Evolutionary conservation across 2,797 vertebrate genomes (phyloP).

Genomic region (Sebastes hubbsi): DNA sequence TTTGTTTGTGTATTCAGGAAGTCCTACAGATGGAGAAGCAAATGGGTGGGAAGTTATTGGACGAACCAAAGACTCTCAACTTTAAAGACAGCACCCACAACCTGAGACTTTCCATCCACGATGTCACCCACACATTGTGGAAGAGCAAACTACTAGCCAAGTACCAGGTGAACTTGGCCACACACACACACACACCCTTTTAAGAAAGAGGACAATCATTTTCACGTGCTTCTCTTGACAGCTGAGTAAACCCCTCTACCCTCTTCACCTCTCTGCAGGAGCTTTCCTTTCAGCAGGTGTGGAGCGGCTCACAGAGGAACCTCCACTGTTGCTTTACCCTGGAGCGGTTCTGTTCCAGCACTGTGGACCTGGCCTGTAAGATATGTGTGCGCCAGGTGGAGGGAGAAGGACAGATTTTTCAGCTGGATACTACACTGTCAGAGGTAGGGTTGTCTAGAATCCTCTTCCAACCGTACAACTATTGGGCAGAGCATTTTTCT

Average conservation of each 20-base stretch:
- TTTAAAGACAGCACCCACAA: conserved; percentile 99
- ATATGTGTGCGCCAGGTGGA: conserved; percentile 97
- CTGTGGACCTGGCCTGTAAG: conserved; percentile 91
- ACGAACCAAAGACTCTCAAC: conserved; percentile 96
- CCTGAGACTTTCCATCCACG: conserved; percentile 96
- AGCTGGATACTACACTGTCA: conserved; percentile 92
- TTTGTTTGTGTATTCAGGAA: conserved; percentile 82
- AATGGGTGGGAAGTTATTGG: conserved; percentile 95
- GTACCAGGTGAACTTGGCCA: conserved; percentile 80
- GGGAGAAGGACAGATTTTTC: conserved; percentile 98
- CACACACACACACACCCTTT: too few relatives aligned
- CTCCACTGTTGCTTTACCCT: conserved; percentile 95
- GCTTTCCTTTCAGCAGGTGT: conserved; percentile 94
- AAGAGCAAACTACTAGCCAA: conserved; percentile 97
- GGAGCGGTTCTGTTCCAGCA: conserved; percentile 90
- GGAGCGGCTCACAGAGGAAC: conserved; percentile 93
- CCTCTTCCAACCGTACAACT: not conserved
- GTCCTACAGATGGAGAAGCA: conserved; percentile 96
- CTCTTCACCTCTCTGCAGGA: conserved; percentile 80
- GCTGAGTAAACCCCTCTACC: not conserved
- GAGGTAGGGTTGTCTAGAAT: conserved; percentile 82
- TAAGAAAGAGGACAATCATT: not conserved
- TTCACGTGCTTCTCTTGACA: not conserved
- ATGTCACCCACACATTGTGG: conserved; percentile 93
- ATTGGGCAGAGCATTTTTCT: not conserved